Evolutionary conservation across 2,797 vertebrate genomes (phyloP).

Genomic region (Ataeniobius toweri): DNA sequence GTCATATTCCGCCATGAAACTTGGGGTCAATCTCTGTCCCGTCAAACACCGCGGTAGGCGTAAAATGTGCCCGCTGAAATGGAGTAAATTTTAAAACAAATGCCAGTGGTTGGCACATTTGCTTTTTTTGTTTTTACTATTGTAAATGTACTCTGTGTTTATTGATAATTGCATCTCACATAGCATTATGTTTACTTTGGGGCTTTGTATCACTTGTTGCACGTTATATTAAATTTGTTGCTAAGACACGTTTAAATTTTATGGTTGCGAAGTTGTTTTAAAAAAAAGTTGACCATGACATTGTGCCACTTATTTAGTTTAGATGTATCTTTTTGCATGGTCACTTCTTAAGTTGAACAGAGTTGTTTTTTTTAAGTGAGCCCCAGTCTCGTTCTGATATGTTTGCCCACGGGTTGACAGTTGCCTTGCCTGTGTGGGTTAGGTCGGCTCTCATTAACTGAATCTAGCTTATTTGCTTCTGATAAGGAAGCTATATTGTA

Average conservation of each 20-base stretch:
- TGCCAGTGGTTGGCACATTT: constrained; percentile 7
- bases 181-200: background rate
- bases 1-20: background rate
- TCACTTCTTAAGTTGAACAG: background rate
- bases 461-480: background rate
- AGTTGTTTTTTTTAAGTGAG: background rate
- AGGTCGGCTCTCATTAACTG: background rate
- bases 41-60: background rate
- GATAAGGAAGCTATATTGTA: background rate
- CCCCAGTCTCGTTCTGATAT: background rate
- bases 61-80: constrained; percentile 4
- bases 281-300: background rate
- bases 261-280: background rate
- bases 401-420: background rate
- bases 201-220: background rate
- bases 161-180: background rate
- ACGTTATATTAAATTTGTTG: too few species aligned
- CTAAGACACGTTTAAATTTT: background rate
- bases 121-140: background rate
- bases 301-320: background rate
- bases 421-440: background rate
- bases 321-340: background rate
- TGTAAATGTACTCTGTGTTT: background rate
- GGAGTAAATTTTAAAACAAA: background rate
- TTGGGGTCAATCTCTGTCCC: background rate